Conservation (phyloP, 2,888 invertebrate genomes). For the Catotricha subobsoleta region DNA sequence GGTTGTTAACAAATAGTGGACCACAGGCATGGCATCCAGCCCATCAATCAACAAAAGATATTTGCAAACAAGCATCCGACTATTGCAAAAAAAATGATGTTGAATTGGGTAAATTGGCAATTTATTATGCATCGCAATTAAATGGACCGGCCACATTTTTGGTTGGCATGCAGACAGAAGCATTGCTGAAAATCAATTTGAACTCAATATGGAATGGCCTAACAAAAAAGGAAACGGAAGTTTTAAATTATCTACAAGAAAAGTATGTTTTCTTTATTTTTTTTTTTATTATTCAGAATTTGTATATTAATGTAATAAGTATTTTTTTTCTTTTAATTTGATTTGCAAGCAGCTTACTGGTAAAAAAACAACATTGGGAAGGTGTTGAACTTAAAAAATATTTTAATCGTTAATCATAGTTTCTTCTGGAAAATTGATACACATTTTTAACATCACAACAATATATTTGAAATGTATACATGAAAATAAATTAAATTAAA, state of each 20-base stretch:
- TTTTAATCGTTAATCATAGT: no score
- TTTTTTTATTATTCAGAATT: slow-evolving; percentile 9
- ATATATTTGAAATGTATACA: no score
- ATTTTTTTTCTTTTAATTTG: slow-evolving; percentile 19
- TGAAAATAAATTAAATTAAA: no score
- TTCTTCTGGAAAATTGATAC: no score
- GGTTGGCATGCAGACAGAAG: slow-evolving; percentile 53
- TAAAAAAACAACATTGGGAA: slow-evolving; percentile 42
- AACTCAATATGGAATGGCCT: slow-evolving; percentile 44
- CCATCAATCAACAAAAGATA: slow-evolving; percentile 37
- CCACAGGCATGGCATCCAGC: slow-evolving; percentile 72
- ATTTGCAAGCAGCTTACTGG: slow-evolving; percentile 32
- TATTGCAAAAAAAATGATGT: slow-evolving; percentile 45
- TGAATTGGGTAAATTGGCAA: slow-evolving; percentile 53
- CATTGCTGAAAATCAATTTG: slow-evolving; percentile 44
- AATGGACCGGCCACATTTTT: slow-evolving; percentile 49
- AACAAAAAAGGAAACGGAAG: slow-evolving; percentile 40
- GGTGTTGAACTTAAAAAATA: slow-evolving; percentile 35
- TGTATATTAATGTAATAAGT: slow-evolving; percentile 1
- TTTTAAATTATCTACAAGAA: slow-evolving; percentile 41
- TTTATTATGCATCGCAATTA: slow-evolving; percentile 43
- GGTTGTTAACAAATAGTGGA: slow-evolving; percentile 56
- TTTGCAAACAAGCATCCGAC: slow-evolving; percentile 41
- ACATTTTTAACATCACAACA: no score
- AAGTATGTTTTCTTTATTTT: slow-evolving; percentile 31